phyloP scores from a whole-genome alignment of 2,888 invertebrate genomes.

The Lamproptera curius region DNA sequence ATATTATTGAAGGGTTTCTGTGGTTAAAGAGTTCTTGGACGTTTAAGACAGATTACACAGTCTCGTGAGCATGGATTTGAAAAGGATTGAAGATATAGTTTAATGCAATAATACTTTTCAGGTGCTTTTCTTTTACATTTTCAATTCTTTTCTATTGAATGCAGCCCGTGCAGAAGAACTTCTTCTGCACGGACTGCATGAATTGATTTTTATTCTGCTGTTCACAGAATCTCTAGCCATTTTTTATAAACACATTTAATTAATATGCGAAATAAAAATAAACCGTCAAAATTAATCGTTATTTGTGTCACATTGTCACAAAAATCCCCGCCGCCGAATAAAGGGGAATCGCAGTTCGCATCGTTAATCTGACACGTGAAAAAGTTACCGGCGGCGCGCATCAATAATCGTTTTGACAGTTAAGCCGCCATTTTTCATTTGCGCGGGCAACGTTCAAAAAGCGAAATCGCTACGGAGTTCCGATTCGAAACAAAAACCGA shows the following conservation, averaged over 20 bases:
- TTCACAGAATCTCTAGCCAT: no score
- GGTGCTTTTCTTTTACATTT: no score
- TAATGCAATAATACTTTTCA: no score
- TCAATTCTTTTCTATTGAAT: no score
- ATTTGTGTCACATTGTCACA: slow-evolving; percentile 24
- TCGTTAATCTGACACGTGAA: slow-evolving; percentile 56
- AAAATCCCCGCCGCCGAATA: slow-evolving; percentile 9
- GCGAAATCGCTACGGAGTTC: slow-evolving; percentile 53
- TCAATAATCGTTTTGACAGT: slow-evolving; percentile 72
- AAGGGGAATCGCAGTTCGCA: slow-evolving; percentile 17
- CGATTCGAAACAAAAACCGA: slow-evolving; percentile 57
- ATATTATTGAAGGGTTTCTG: no score
- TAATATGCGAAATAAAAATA: no score
- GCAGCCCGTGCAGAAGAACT: no score
- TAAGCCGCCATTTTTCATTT: slow-evolving; percentile 70
- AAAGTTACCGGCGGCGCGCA: slow-evolving; percentile 59
- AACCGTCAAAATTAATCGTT: slow-evolving; percentile 22
- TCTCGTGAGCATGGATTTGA: no score
- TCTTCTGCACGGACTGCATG: background rate
- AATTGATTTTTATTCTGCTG: slow-evolving; percentile 1
- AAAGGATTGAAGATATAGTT: no score
- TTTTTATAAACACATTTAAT: no score
- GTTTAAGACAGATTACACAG: no score
- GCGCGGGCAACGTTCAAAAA: slow-evolving; percentile 45
- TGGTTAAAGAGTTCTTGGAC: no score